phyloP scores from a whole-genome alignment of 1,140 invertebrate species.

The Parapsyche elsis region DNA sequence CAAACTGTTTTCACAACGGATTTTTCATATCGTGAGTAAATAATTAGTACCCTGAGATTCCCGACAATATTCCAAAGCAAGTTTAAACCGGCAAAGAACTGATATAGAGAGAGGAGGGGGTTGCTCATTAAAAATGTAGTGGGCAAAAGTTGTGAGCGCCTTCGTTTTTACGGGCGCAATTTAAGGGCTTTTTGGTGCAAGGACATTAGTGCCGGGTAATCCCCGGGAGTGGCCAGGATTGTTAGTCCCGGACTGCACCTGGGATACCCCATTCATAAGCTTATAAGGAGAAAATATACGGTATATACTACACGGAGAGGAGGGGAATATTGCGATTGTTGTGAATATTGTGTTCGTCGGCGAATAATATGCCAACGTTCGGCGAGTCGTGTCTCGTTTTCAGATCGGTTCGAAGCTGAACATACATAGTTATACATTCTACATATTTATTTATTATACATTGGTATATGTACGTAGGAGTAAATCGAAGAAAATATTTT shows the following conservation, averaged over 20 bases:
- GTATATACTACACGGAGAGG: too few relatives aligned
- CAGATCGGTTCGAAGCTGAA: too few relatives aligned
- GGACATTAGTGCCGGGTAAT: slow-evolving; percentile 1
- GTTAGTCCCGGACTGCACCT: slow-evolving; percentile 24
- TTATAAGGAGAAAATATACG: not conserved
- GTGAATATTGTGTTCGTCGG: too few relatives aligned
- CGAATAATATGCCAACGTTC: too few relatives aligned
- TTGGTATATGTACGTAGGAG: too few relatives aligned
- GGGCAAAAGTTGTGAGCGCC: not conserved
- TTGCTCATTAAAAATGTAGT: not conserved
- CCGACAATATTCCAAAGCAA: not conserved
- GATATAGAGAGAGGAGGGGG: not conserved
- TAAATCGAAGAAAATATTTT: too few relatives aligned
- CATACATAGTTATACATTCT: too few relatives aligned
- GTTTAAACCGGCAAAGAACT: not conserved
- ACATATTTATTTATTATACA: too few relatives aligned
- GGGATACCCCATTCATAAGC: slow-evolving; percentile 10
- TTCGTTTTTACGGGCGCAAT: not conserved
- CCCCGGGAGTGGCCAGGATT: not conserved
- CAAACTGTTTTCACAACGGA: not conserved
- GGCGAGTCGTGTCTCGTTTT: too few relatives aligned
- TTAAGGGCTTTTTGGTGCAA: slow-evolving; percentile 17
- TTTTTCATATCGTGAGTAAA: not conserved
- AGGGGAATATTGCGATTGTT: too few relatives aligned
- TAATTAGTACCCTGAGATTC: not conserved